These are phyloP conservation scores for Dasysyrphus tricinctus DNA, from an alignment of 2,888 invertebrate genomes.

Conservation along the genomic window DNA sequence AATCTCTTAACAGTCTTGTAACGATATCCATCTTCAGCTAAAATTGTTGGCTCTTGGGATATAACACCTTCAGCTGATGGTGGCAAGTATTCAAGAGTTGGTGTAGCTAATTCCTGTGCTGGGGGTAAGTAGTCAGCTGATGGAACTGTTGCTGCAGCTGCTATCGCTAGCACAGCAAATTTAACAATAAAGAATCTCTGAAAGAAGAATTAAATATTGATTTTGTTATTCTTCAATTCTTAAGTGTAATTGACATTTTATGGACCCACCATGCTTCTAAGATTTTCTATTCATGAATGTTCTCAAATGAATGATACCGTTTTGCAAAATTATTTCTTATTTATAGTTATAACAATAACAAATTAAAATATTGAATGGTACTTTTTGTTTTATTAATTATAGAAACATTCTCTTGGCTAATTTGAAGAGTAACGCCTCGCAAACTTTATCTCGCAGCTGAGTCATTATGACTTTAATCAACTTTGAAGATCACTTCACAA, in stretches of 20 bases:
- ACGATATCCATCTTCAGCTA: conserved; percentile 81
- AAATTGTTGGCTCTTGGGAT: conserved; percentile 59
- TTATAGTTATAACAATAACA: too few relatives aligned
- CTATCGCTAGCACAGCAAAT: conserved; percentile 61
- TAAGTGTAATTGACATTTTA: not conserved
- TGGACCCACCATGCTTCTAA: conserved; percentile 11
- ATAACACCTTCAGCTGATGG: conserved; percentile 42
- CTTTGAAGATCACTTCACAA: too few relatives aligned
- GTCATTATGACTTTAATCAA: too few relatives aligned
- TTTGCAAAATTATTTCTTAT: conserved; percentile 27
- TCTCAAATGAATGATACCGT: conserved; percentile 3
- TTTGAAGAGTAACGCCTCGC: too few relatives aligned
- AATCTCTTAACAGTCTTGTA: conserved; percentile 80
- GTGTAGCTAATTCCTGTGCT: conserved; percentile 47
- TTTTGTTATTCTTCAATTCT: not conserved
- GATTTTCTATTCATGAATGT: not conserved
- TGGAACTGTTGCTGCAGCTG: conserved; percentile 51
- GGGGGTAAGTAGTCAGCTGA: conserved; percentile 63
- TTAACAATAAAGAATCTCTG: conserved; percentile 61
- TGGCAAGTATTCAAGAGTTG: conserved; percentile 65
- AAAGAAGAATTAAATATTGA: conserved; percentile 8
- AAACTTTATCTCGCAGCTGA: too few relatives aligned
- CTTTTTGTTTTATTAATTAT: too few relatives aligned
- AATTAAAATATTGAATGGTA: too few relatives aligned
- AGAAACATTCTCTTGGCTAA: too few relatives aligned